phyloP scores from a whole-genome alignment of 2,797 vertebrate species.

The Gallinago solitaria region DNA sequence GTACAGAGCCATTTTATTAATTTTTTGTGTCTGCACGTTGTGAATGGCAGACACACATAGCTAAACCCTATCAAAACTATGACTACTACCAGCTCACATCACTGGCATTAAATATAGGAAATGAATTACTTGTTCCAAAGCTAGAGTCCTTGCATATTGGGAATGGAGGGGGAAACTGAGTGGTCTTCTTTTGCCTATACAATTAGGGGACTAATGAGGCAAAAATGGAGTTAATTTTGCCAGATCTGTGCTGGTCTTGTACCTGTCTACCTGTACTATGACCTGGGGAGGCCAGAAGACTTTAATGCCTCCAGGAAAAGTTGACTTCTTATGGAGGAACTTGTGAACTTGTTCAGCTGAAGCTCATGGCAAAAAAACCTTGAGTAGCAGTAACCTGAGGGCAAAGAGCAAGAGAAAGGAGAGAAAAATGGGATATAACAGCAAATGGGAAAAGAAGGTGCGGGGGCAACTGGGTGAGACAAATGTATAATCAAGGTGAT shows the following conservation, averaged over 20 bases:
- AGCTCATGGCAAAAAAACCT: background rate
- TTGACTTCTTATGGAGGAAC: background rate
- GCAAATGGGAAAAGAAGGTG: background rate
- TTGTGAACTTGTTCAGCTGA: background rate
- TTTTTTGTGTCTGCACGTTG: fast-evolving
- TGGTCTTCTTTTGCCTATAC: background rate
- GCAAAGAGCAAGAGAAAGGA: background rate
- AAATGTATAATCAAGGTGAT: background rate
- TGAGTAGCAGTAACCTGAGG: background rate
- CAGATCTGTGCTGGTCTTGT: background rate
- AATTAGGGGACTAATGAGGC: background rate
- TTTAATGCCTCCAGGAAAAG: background rate
- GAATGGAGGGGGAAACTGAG: background rate
- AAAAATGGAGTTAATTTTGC: background rate
- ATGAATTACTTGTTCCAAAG: background rate
- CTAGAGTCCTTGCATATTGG: background rate
- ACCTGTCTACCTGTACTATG: background rate
- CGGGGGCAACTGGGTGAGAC: fast-evolving
- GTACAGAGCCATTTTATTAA: fast-evolving
- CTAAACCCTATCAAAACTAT: background rate
- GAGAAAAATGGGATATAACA: background rate
- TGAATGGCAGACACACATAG: background rate
- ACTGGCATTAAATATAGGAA: background rate
- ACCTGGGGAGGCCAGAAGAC: background rate
- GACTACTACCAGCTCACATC: background rate